phyloP scores from a whole-genome alignment of 2,797 vertebrate genomes.

The Pelobates cultripes region DNA sequence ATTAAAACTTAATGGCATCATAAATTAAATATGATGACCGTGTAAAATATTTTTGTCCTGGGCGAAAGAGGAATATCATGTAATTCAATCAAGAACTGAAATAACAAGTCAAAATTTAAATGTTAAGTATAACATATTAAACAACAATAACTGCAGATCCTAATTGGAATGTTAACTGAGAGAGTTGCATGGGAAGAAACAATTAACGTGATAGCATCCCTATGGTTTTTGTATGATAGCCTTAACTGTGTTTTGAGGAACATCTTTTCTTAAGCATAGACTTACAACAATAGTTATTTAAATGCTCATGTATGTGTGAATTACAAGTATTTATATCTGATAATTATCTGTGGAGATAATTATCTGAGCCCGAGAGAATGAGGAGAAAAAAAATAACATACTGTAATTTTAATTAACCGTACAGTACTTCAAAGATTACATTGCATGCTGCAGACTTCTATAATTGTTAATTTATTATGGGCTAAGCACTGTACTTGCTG shows the following conservation, averaged over 20 bases:
- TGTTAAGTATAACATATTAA: slow-evolving; percentile 2
- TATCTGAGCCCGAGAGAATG: slow-evolving; percentile 39
- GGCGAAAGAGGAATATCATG: not conserved
- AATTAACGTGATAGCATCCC: slow-evolving; percentile 22
- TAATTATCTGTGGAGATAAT: slow-evolving; percentile 52
- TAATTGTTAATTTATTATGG: slow-evolving; percentile 44
- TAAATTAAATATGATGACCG: too few relatives aligned
- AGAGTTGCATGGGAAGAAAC: not conserved
- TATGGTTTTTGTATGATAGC: slow-evolving; percentile 36
- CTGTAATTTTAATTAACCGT: slow-evolving; percentile 28
- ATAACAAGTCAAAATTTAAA: not conserved
- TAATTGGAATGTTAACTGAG: slow-evolving; percentile 22
- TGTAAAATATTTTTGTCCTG: too few relatives aligned
- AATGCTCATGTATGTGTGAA: slow-evolving; percentile 41
- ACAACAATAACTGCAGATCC: slow-evolving; percentile 1
- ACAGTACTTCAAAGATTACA: slow-evolving; percentile 32
- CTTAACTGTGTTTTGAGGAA: slow-evolving; percentile 24
- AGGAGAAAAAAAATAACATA: not conserved
- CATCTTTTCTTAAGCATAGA: slow-evolving; percentile 30
- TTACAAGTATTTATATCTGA: slow-evolving; percentile 44
- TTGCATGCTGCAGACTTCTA: slow-evolving; percentile 30
- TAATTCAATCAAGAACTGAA: not conserved
- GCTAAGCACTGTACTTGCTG: not conserved
- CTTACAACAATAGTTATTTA: slow-evolving; percentile 44
- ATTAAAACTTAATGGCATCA: too few relatives aligned